Base-by-base conservation (phyloP, 1,140 invertebrate genomes). In the Drosophila pallidifrons region DNA sequence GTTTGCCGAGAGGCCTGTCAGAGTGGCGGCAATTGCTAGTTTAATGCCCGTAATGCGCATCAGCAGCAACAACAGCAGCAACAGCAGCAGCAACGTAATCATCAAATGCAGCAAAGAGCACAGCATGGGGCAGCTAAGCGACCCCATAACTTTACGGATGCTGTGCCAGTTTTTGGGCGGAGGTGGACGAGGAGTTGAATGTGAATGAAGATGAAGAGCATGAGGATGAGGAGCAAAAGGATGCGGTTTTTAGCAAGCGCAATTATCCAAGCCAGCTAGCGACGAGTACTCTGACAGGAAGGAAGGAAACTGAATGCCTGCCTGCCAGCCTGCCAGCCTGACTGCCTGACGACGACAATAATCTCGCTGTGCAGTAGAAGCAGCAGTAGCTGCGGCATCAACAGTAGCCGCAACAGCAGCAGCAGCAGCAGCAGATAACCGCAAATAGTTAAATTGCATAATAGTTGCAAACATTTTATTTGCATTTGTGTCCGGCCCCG, bases 401-500 rank as follows among this genome's bases (percentile, higher is more conserved):
- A 4, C 59, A 75, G 76, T 32, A 13, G 52, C 15, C 64, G 52
- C 67, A 54, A 7, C 51, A 59, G 3, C 13, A 47, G 35, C 70
- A 61, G 16, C 57, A 32, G 41, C 67, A 45, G 3, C 41, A 51
- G 10, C 60, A 75, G 76, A 78, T 78, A 78, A 78, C 76, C 76
- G 66, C 76, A 78, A 78, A 75, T 78, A 75, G 76, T 78, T 78
- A 70, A 78, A 75, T 78, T 78, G 76, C 73, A 78, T 78, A 75
- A 78, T 78, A 78, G 75, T 78, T 75, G 75, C 75, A 78, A 75
- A 78, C 65, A 75, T 75, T 78, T 78, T 78, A 78, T 78, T 78
- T 75, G 72, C 76, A 78, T 47, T 78, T 77, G 35, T 74, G 46
- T 66, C n/a, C 60, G 58, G 58, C 41, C 15, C 8, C 32, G 32